phyloP scores from a whole-genome alignment of 2,797 vertebrate genomes.

The Triplophysa yarkandensis region DNA sequence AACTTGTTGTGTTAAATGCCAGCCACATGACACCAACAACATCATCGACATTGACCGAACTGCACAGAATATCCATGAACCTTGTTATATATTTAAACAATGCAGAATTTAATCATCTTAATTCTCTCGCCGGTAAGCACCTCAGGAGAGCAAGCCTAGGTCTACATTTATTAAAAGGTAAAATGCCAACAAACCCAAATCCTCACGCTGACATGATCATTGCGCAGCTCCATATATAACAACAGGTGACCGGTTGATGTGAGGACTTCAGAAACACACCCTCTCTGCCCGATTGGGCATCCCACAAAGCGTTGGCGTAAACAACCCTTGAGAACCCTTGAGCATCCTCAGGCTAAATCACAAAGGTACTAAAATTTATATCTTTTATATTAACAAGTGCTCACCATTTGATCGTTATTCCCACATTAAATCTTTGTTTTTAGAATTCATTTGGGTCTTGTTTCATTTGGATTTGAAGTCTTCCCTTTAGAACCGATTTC shows the following conservation, averaged over 20 bases:
- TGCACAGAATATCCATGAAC: neutral
- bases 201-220: conserved; percentile 37
- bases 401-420: neutral
- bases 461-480: conserved; percentile 37
- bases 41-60: conserved; percentile 20
- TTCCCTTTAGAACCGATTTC: conserved; percentile 59
- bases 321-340: conserved; percentile 26
- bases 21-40: neutral
- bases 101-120: conserved; percentile 28
- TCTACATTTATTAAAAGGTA: neutral
- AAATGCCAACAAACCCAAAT: conserved; percentile 13
- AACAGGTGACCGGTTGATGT: conserved; percentile 54
- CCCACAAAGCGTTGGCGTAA: conserved; percentile 51
- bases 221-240: no score
- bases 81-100: conserved; percentile 19
- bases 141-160: neutral
- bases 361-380: neutral
- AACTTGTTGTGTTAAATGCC: neutral
- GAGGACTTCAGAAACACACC: conserved; percentile 59
- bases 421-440: neutral
- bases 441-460: conserved; percentile 10
- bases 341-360: conserved; percentile 25
- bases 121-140: conserved; percentile 14
- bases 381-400: neutral
- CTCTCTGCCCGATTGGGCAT: conserved; percentile 47